phyloP scores from a whole-genome alignment of 2,888 invertebrate genomes.

The Selenia dentaria region DNA sequence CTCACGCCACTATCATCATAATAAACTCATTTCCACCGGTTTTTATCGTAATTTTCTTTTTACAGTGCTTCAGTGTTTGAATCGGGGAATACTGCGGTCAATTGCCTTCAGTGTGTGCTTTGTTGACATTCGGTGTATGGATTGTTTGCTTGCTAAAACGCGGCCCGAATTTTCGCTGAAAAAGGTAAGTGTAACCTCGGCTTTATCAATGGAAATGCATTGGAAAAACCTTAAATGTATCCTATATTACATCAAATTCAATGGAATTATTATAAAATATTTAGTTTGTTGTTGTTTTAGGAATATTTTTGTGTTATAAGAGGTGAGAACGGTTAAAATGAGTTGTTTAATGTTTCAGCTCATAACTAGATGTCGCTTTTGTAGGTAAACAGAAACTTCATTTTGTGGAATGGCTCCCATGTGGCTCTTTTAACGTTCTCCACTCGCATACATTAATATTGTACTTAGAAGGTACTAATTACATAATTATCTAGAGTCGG shows the following conservation, averaged over 20 bases:
- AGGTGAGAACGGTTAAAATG: not conserved
- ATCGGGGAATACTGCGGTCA: not conserved
- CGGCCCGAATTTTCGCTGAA: slow-evolving; percentile 20
- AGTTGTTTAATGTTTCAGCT: slow-evolving; percentile 1
- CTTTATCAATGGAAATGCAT: slow-evolving; percentile 4
- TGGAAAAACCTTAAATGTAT: no score
- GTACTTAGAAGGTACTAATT: not conserved
- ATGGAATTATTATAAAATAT: no score
- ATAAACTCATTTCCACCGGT: slow-evolving; percentile 11
- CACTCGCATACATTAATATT: not conserved
- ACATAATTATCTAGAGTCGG: no score
- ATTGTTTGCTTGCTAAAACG: slow-evolving; percentile 27
- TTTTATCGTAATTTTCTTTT: not conserved
- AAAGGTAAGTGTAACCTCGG: slow-evolving; percentile 26
- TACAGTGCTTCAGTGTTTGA: slow-evolving; percentile 18
- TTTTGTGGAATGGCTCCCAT: slow-evolving; percentile 1
- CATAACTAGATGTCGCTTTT: slow-evolving; percentile 11
- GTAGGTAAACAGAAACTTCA: slow-evolving; percentile 14
- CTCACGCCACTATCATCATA: not conserved
- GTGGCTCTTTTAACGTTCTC: not conserved
- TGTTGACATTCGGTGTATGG: slow-evolving; percentile 23
- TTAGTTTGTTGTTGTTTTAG: no score
- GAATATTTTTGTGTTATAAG: no score
- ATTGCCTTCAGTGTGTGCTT: slow-evolving; percentile 10
- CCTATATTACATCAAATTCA: no score